phyloP scores from a whole-genome alignment of 2,113 vertebrate species.

The Ailuropoda melanoleuca region DNA sequence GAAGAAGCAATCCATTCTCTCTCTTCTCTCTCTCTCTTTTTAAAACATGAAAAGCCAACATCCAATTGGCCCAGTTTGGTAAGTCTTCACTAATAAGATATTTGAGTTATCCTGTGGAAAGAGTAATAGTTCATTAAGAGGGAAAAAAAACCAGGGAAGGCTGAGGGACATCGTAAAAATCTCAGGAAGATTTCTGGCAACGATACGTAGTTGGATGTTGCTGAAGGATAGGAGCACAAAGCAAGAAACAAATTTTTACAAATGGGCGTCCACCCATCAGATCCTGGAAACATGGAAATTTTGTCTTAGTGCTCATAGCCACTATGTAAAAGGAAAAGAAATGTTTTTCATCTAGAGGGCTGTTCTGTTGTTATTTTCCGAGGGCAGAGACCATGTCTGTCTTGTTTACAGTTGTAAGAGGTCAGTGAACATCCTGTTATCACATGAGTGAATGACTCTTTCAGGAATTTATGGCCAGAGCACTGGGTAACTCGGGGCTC shows the following conservation, averaged over 20 bases:
- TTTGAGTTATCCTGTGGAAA: neutral
- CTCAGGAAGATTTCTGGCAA: neutral
- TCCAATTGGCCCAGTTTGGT: neutral
- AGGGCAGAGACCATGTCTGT: neutral
- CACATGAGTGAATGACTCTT: neutral
- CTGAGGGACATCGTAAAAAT: neutral
- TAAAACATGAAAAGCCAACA: neutral
- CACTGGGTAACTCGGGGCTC: neutral
- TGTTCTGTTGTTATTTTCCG: neutral
- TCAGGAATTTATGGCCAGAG: neutral
- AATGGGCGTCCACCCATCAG: neutral
- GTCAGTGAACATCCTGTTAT: neutral
- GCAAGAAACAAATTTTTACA: neutral
- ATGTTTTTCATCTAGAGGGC: neutral
- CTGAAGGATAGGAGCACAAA: neutral
- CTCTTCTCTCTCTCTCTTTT: neutral
- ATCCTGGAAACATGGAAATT: neutral
- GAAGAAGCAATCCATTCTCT: neutral
- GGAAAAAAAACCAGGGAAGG: neutral
- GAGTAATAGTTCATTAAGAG: neutral
- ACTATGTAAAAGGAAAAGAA: neutral
- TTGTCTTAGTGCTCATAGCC: neutral
- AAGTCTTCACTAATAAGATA: neutral
- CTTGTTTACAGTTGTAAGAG: neutral
- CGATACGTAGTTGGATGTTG: neutral